Evolutionary conservation across 2,888 invertebrate species (phyloP).

Genomic region (Himalopsyche kuldschensis): DNA sequence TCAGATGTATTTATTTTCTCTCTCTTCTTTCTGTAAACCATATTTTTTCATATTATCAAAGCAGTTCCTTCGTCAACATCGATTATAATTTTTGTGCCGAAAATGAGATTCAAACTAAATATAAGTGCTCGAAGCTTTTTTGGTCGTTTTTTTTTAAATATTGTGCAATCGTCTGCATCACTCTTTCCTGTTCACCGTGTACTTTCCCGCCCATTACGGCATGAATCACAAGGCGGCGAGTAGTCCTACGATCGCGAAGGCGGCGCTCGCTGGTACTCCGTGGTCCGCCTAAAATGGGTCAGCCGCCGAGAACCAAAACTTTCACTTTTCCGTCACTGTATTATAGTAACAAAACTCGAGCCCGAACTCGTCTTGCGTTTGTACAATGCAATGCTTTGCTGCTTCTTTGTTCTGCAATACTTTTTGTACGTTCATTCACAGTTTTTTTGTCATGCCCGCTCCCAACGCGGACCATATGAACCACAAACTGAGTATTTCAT

Average conservation of each 20-base stretch:
- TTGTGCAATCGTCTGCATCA: not conserved
- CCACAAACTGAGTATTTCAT: too few relatives aligned
- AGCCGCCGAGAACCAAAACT: slow-evolving; percentile 16
- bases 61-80: too few relatives aligned
- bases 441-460: too few relatives aligned
- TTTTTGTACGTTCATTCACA: too few relatives aligned
- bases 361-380: not conserved
- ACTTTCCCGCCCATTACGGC: not conserved
- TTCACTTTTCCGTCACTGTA: slow-evolving; percentile 18
- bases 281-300: not conserved
- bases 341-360: not conserved
- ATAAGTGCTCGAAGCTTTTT: too few relatives aligned
- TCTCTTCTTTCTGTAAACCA: too few relatives aligned
- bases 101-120: too few relatives aligned
- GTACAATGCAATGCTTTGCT: not conserved
- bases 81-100: too few relatives aligned
- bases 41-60: too few relatives aligned
- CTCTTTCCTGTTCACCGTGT: not conserved
- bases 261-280: not conserved
- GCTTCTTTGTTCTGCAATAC: not conserved
- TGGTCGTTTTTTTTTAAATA: too few relatives aligned
- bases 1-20: too few relatives aligned
- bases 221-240: not conserved
- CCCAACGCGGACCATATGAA: too few relatives aligned
- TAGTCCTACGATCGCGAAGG: not conserved